phyloP scores from a whole-genome alignment of 2,888 invertebrate species.

The Sepiola atlantica region DNA sequence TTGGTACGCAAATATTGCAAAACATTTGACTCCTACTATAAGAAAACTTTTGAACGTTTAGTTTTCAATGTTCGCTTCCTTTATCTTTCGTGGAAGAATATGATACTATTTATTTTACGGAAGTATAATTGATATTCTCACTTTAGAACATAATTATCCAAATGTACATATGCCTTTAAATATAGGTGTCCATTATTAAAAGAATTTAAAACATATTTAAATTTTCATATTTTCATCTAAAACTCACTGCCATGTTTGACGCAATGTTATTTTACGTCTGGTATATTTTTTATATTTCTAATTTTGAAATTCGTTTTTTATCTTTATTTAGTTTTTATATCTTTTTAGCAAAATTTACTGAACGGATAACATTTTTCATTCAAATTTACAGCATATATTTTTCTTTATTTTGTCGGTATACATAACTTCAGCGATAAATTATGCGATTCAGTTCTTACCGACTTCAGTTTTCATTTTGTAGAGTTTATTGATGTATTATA shows the following conservation, averaged over 20 bases:
- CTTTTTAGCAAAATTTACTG: not conserved
- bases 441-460: not conserved
- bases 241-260: constrained; percentile 23
- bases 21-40: no score
- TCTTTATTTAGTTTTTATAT: constrained; percentile 75
- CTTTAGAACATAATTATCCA: not conserved
- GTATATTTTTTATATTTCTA: constrained; percentile 72
- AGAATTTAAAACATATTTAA: not conserved
- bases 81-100: not conserved
- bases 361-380: not conserved
- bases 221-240: not conserved
- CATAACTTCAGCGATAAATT: not conserved
- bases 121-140: not conserved
- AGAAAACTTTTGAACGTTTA: not conserved
- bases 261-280: not conserved
- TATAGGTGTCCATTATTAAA: not conserved
- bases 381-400: not conserved
- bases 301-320: constrained; percentile 79
- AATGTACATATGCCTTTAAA: no score
- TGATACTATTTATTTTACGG: not conserved
- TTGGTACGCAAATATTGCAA: no score
- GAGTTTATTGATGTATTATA: not conserved
- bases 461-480: not conserved
- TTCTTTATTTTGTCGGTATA: not conserved
- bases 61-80: not conserved